Base-by-base conservation (phyloP, 1,140 invertebrate species). In the Zaprionus nigranus region DNA sequence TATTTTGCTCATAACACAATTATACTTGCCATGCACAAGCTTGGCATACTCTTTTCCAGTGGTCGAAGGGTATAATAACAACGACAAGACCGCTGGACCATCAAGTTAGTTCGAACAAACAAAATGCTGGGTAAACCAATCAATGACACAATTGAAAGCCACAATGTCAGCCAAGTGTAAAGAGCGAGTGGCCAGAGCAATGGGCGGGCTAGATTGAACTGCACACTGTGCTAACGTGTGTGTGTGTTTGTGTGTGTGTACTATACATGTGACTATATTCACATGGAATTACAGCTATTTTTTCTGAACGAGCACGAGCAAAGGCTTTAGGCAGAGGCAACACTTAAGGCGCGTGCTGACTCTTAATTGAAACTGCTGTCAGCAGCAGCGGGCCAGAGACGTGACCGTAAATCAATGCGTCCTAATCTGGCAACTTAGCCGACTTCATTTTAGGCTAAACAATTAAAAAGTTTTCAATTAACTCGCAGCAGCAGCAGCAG, bases 401-500 rank as follows among this genome's bases (percentile, higher is more conserved):
- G 62, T 49, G 72, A 56, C 56, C 79, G 79, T 90, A 90, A 90
- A 90, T 90, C 86, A 90, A 65, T 30, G 65, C 64, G 46, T 28
- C 40, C 58, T 70, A 65, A 70, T 57, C 66, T 56, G 17, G 13
- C 15, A 77, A 82, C 81, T 87, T 74, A 83, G 77, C 53, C 77
- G 63, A 78, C 73, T 88, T 68, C 69, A 79, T 72, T 81, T 74
- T 68, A 53, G 78, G 67, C 75, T 60, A 60, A 79, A 85, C 85
- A 90, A 88, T 85, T 90, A 82, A 84, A 90, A 90, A 90, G 69
- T 90, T 90, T 90, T 90, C 85, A 90, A 90, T 90, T 90, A 90
- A 90, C 82, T 90, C 34, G 69, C 65, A 51, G 78, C 67, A 65
- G 76, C 74, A 64, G 62, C 53, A 61, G 58, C 63, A 7, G 28